Conservation (phyloP, 1,140 invertebrate species). For the Drosophila lacteicornis region DNA sequence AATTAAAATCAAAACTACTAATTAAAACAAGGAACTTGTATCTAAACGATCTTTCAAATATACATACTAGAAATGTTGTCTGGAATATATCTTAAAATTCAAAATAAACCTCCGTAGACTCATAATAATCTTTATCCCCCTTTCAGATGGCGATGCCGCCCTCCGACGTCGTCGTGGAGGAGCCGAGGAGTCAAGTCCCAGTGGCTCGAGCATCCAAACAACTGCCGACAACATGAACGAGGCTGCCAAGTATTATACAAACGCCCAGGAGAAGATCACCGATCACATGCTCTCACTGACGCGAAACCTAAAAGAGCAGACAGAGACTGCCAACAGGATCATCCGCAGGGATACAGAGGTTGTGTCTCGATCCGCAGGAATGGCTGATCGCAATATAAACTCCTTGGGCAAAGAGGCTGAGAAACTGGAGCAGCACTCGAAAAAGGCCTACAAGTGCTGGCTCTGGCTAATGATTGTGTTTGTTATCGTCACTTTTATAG, state of each 20-base stretch:
- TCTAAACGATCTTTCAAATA: not conserved
- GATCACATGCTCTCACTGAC: conserved; percentile 96
- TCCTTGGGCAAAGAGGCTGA: conserved; percentile 93
- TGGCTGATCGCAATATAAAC: conserved; percentile 91
- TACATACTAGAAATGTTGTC: not conserved
- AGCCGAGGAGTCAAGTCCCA: conserved; percentile 40
- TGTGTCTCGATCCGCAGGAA: conserved; percentile 90
- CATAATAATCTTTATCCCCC: conserved; percentile 8
- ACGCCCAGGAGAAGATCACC: conserved; percentile 95
- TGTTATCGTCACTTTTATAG: conserved; percentile 94
- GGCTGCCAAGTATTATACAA: conserved; percentile 93
- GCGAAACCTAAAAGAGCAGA: conserved; percentile 95
- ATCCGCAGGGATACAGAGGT: conserved; percentile 95
- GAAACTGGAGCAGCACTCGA: conserved; percentile 93
- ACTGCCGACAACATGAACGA: conserved; percentile 90
- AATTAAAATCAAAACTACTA: no score
- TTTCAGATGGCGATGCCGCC: conserved; percentile 84
- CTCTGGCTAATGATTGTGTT: conserved; percentile 94
- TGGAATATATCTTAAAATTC: not conserved
- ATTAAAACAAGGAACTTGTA: no score
- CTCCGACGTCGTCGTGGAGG: conserved; percentile 77
- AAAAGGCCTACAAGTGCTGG: conserved; percentile 96
- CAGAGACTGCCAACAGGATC: conserved; percentile 92
- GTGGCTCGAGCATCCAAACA: not conserved
- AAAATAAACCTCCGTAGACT: not conserved